These are phyloP conservation scores for Quiscalus mexicanus DNA, from an alignment of 2,113 vertebrate species.

Conservation along the genomic window DNA sequence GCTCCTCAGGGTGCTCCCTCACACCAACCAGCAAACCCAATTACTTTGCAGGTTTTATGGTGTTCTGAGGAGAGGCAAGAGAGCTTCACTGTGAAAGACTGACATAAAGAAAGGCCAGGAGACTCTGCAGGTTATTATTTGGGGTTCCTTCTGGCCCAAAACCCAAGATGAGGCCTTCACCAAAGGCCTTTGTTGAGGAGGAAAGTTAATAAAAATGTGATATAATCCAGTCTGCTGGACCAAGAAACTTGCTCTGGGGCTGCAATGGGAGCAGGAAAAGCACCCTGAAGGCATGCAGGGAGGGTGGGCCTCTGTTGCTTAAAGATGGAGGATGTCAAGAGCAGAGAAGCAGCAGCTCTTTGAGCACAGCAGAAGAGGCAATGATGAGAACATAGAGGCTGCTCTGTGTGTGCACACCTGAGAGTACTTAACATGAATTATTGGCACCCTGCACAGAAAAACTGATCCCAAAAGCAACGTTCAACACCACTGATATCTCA, in stretches of 20 bases:
- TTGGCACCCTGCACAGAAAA: neutral
- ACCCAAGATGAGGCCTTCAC: neutral
- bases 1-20: neutral
- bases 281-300: neutral
- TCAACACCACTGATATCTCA: neutral
- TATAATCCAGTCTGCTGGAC: neutral
- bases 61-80: neutral
- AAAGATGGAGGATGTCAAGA: neutral
- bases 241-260: neutral
- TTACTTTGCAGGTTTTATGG: neutral
- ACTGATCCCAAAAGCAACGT: neutral
- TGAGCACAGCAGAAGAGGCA: neutral
- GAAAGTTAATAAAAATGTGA: neutral
- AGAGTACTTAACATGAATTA: neutral
- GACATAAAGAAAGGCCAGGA: neutral
- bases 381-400: neutral
- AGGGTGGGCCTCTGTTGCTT: neutral
- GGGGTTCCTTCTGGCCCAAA: neutral
- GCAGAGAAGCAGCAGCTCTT: neutral
- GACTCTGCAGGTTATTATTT: neutral
- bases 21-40: fast-evolving
- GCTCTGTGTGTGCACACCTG: neutral
- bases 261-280: neutral
- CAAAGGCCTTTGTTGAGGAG: neutral
- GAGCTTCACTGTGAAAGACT: neutral